phyloP scores from a whole-genome alignment of 2,797 vertebrate genomes.

The Knipowitschia caucasica region DNA sequence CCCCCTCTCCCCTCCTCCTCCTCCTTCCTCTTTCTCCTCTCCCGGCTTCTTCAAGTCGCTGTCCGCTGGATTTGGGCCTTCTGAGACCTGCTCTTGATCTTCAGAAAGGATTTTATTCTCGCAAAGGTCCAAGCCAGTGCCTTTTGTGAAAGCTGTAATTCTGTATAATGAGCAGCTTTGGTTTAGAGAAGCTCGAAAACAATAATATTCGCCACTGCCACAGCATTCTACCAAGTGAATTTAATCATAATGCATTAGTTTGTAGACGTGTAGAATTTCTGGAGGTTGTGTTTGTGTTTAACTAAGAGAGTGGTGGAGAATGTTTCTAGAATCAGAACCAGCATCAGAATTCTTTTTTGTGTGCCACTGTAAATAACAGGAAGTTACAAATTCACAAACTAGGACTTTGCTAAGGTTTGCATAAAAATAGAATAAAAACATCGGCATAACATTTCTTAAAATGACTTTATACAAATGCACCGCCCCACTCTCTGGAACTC shows the following conservation, averaged over 20 bases:
- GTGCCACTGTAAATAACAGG: no score
- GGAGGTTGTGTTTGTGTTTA: no score
- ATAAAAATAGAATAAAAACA: no score
- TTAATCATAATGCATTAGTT: constrained; percentile 36
- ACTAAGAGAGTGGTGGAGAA: no score
- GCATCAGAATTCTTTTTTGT: no score
- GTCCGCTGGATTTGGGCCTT: constrained; percentile 61
- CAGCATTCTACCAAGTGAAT: constrained; percentile 34
- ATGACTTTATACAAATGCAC: no score
- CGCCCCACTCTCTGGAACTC: no score
- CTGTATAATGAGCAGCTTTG: constrained; percentile 51
- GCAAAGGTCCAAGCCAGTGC: constrained; percentile 52
- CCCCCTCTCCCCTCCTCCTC: constrained; percentile 46
- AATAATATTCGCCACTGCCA: constrained; percentile 46
- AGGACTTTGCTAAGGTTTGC: no score
- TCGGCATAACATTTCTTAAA: no score
- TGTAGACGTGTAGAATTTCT: no score
- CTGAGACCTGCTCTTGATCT: constrained; percentile 64
- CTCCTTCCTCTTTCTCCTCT: constrained; percentile 31
- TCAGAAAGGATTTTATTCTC: constrained; percentile 54
- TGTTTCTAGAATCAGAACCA: no score
- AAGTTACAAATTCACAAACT: no score
- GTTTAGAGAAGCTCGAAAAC: constrained; percentile 51
- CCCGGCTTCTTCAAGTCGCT: constrained; percentile 38
- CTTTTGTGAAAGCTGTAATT: constrained; percentile 54